Base-by-base conservation (phyloP, 1,140 invertebrate genomes). In the Scaptodrosophila lebanonensis region DNA sequence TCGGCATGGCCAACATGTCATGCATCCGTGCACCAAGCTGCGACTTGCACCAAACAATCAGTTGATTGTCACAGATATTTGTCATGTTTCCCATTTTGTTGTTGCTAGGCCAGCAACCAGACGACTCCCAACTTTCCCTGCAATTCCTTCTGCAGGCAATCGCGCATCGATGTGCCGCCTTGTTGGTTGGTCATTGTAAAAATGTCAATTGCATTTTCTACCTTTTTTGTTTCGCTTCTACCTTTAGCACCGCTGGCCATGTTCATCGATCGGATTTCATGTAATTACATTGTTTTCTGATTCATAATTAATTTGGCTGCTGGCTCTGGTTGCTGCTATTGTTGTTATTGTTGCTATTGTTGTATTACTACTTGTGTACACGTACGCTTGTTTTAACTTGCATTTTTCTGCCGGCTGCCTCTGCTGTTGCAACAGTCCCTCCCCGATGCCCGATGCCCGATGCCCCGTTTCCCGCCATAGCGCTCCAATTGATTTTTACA, bases 271-370 rank as follows among this genome's bases (percentile, higher is more conserved):
- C 66, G 72, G 62, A 84, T 84, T 84, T 84, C 79, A 84, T 84
- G 73, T 84, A 83, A 84, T 84, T 84, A 84, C 79, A 84, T 82
- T 82, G 75, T 82, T 75, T 65, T 84, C 66, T 84, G 79, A 84
- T 84, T 84, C 79, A 84, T 84, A 84, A 84, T 84, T 84, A 84
- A 84, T 84, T 84, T 62, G 61, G 52, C 27, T 52, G 33, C 36
- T 38, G 47, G 38, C 13, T 12, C 17, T 2, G 13, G 7, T n/a
- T 25, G n/a, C 50, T 4, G n/a, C 35, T 17, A 16, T 25, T 17
- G 4, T 33, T 13, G 3, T n/a, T 11, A 7, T 18, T 6, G n/a
- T 13, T 13, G 17, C 39, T 29, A 13, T 18, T 32, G 35, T n/a
- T 27, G 12, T 35, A 9, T n/a, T n/a, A n/a, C n/a, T n/a, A n/a